Evolutionary conservation across 2,888 invertebrate genomes (phyloP).

Genomic region (Caenorhabditis macrosperma): DNA sequence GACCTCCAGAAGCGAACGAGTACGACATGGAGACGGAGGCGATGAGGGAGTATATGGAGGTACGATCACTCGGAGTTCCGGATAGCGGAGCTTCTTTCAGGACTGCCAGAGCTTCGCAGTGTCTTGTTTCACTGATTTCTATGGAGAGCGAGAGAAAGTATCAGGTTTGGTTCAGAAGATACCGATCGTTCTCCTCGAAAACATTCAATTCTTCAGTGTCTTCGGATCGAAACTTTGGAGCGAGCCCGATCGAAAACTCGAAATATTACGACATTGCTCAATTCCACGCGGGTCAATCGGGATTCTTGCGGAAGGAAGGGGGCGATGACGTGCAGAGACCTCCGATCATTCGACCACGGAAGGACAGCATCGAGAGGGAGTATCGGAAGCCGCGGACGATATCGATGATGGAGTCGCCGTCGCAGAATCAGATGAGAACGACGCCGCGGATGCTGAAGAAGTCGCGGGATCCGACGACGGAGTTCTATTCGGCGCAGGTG

Average conservation of each 20-base stretch:
- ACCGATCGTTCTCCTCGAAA: too few species aligned
- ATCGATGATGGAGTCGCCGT: constrained; percentile 38
- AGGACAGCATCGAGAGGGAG: constrained; percentile 35
- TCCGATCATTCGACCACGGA: constrained; percentile 2
- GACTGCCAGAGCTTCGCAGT: constrained; percentile 60
- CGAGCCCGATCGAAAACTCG: background rate
- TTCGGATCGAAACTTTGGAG: background rate
- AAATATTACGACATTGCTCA: constrained; percentile 55
- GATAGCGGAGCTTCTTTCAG: background rate
- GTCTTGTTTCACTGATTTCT: constrained; percentile 65
- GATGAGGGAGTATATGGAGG: constrained; percentile 52
- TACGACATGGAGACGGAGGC: constrained; percentile 64
- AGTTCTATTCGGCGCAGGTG: constrained; percentile 23
- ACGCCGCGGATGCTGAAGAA: constrained; percentile 68
- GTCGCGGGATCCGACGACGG: constrained; percentile 46
- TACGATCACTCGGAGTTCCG: background rate
- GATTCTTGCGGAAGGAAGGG: background rate
- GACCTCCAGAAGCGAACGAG: constrained; percentile 52
- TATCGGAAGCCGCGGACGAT: constrained; percentile 25
- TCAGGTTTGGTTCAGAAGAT: background rate
- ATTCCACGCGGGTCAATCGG: constrained; percentile 19
- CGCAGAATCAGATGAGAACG: constrained; percentile 60
- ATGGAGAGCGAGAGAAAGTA: constrained; percentile 54
- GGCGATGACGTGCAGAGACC: background rate
- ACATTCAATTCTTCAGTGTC: background rate